A percentile compares a stretch with the other conserved stretches of the same genome.
phyloP scores from a whole-genome alignment of 2,113 vertebrate genomes.

The Sander lucioperca region DNA sequence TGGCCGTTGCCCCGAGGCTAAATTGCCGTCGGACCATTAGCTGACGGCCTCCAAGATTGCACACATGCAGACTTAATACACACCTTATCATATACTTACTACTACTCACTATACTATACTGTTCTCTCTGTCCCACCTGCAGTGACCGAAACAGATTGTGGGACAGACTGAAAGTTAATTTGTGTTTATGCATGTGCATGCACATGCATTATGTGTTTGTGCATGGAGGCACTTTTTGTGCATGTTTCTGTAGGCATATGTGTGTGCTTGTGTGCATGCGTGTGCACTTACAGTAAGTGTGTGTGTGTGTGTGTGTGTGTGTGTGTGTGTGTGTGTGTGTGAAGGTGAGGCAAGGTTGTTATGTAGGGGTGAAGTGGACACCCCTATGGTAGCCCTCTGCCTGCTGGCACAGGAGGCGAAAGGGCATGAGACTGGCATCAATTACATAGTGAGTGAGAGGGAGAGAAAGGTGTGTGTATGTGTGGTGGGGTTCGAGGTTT shows the following conservation, averaged over 20 bases:
- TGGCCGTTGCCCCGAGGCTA: too few relatives aligned
- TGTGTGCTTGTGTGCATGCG: conserved; percentile 3
- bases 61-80: not conserved
- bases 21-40: too few relatives aligned
- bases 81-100: not conserved
- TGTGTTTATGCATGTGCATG: not conserved
- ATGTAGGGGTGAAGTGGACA: conserved; percentile 72
- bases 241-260: not conserved
- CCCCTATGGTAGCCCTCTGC: conserved; percentile 78
- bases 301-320: conserved; percentile 10
- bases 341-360: conserved; percentile 86
- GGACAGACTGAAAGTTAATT: conserved; percentile 55
- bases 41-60: not conserved
- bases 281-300: too few relatives aligned
- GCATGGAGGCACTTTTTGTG: not conserved
- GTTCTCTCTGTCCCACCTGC: conserved; percentile 45
- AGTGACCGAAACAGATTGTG: conserved; percentile 68
- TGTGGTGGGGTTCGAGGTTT: not conserved
- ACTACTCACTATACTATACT: not conserved
- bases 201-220: not conserved
- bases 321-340: conserved; percentile 46
- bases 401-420: conserved; percentile 75
- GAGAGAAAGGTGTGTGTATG: conserved; percentile 15
- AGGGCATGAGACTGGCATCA: conserved; percentile 80
- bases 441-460: conserved; percentile 62